Base-by-base conservation (phyloP, 2,888 invertebrate genomes). In the Oxystoma pomonae region DNA sequence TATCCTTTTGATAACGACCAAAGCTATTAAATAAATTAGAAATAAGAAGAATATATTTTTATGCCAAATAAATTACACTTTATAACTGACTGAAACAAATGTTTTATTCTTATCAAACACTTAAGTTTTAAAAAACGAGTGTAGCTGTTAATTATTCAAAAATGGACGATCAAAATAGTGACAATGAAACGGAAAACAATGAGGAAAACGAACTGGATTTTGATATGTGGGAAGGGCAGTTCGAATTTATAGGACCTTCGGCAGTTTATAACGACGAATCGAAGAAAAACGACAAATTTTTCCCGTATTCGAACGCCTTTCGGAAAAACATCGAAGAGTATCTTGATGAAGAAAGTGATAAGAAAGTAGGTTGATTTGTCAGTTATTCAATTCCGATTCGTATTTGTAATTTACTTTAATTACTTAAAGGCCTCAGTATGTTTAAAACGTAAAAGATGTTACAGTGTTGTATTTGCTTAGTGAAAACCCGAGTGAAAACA, bases 151-250 rank as follows among this genome's bases (percentile, higher is more conserved):
- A 35, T 35, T 7, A 35, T 35, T 7, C 12, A 35, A 35, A 35
- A 3, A 35, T 35, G 35, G 35, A 35, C 3, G 49, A 49, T 35
- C 7, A 17, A 67, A 65, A 65, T 53, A 70, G 65, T 53, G 81
- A 81, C 74, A 76, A 75, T 61, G 73, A 74, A 67, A 69, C 70
- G 80, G 82, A 68, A 49, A 82, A 66, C 57, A 60, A 65, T 55
- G 69, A 70, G n/a, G 58, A 35, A 16, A 72, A 88, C 73, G 91
- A 90, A 75, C 83, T 92, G 80, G 91, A 90, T 79, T 91, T 90
- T 79, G 92, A 93, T 77, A 88, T 92, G 87, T 93, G 92, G 92
- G 91, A 92, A 78, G 92, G 92, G 64, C 92, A 92, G 81, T 93
- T 93, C 75, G 90, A 92, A 81, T 91, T 92, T 80, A 86, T 91